Percentiles rank a stretch among this genome's conserved stretches.
Conservation (phyloP, 2,797 vertebrate genomes). For the Enteromius argenteus region DNA sequence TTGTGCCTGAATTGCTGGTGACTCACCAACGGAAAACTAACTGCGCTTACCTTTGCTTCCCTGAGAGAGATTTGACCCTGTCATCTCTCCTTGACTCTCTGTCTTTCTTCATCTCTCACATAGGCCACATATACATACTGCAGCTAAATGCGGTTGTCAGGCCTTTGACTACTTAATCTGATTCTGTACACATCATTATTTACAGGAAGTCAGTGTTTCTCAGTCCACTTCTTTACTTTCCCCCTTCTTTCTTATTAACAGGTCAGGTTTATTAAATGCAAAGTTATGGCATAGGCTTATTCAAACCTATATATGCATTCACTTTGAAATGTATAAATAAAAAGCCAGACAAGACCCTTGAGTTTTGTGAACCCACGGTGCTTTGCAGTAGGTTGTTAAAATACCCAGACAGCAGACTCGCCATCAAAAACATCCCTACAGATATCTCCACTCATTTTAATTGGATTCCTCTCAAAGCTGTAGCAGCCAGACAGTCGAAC, state of each 20-base stretch:
- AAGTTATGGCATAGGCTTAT: conserved; percentile 57
- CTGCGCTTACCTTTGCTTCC: conserved; percentile 67
- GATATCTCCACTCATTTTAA: conserved; percentile 33
- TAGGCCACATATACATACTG: background rate
- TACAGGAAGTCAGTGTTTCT: background rate
- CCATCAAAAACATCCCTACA: conserved; percentile 29
- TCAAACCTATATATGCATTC: conserved; percentile 46
- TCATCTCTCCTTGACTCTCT: conserved; percentile 1
- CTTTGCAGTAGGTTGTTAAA: conserved; percentile 22
- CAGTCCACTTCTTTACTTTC: background rate
- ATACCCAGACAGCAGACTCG: conserved; percentile 20
- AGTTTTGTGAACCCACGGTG: conserved; percentile 12
- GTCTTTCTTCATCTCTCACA: background rate
- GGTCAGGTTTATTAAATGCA: conserved; percentile 1
- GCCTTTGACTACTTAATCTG: background rate
- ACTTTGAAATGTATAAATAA: conserved; percentile 34
- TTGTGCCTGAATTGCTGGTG: conserved; percentile 64
- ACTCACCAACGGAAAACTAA: conserved; percentile 63
- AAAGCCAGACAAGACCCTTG: conserved; percentile 25
- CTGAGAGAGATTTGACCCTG: conserved; percentile 51
- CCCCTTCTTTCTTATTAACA: background rate
- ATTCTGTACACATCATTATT: background rate
- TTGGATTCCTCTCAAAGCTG: conserved; percentile 34
- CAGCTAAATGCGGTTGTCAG: background rate
- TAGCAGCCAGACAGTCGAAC: conserved; percentile 16